Base-by-base conservation (phyloP, 2,888 invertebrate species). In the Melikaiella ostensackeni region DNA sequence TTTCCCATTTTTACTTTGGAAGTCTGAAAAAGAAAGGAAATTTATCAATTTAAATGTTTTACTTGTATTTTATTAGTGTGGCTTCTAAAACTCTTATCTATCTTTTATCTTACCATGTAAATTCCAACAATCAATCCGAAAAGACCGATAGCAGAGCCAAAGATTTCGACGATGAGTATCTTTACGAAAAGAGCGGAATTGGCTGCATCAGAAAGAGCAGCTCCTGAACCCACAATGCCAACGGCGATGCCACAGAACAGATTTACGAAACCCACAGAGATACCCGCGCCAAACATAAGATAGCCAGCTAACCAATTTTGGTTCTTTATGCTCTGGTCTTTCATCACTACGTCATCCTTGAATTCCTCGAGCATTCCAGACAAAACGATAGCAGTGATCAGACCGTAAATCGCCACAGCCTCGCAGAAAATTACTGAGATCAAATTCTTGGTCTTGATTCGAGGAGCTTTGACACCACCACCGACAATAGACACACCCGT, bases 381-480 rank as follows among this genome's bases (percentile, higher is more conserved):
- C 80, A 99, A 94, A 57, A 99, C 98, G 90, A 99, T 99, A 66
- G 99, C 99, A 88, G 99, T 98, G 89, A 99, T 99, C 82, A 99
- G 94, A 38, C 99, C 99, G 92, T 99, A 99, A 92, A 99, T 99
- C 83, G 99, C 99, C 5, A 99, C 99, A 84, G 99, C 99, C 93
- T 99, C 99, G 91, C 99, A 99, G 94, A 99, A 99, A 92, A 99
- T 99, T 87, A 99, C 98, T 75, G 99, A 99, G 91, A 99, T 98
- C 90, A 99, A 95, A 92, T 99, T 99, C 93, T 99, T 99, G 77
- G 99, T 99, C 92, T 99, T 98, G 92, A 99, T 99, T 88, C 99
- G 94, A 13, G 99, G 99, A 50, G 99, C 98, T 93, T 99, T 99
- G 19, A 99, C 99, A 90, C 99, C 99, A 82, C 97, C 99, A 79